phyloP scores from a whole-genome alignment of 2,113 vertebrate species.

The Campylomormyrus tamandua region DNA sequence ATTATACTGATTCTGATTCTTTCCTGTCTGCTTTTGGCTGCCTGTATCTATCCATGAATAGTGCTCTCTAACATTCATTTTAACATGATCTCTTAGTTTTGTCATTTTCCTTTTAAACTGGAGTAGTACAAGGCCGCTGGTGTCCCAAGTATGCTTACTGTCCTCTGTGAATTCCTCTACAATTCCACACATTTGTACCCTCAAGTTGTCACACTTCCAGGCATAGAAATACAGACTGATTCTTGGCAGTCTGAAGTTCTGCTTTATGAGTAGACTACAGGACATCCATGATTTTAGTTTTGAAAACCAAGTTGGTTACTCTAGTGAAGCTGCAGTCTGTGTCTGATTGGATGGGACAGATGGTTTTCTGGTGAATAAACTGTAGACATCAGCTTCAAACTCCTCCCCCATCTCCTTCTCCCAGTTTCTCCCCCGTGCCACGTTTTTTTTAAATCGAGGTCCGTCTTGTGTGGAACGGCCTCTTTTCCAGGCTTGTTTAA shows the following conservation, averaged over 20 bases:
- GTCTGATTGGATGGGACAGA: not conserved
- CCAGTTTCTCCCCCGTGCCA: not conserved
- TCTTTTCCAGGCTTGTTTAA: not conserved
- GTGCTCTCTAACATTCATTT: not conserved
- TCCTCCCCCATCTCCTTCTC: not conserved
- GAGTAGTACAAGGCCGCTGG: not conserved
- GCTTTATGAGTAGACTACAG: not conserved
- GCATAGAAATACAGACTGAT: not conserved
- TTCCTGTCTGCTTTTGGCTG: constrained; percentile 4
- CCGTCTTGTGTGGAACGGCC: not conserved
- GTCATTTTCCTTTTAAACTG: not conserved
- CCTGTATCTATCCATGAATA: not conserved
- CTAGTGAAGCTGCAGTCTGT: not conserved
- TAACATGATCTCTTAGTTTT: not conserved
- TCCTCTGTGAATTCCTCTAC: not conserved
- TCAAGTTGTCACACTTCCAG: not conserved
- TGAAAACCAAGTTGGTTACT: not conserved
- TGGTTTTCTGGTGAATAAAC: not conserved
- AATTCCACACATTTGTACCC: not conserved
- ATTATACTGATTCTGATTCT: not conserved
- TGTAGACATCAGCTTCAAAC: not conserved
- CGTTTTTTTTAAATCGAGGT: not conserved
- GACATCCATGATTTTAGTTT: not conserved
- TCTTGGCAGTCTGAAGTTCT: not conserved
- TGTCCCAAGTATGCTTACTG: not conserved